Evolutionary conservation across 2,797 vertebrate species (phyloP).

Genomic region (Spinus pinus): DNA sequence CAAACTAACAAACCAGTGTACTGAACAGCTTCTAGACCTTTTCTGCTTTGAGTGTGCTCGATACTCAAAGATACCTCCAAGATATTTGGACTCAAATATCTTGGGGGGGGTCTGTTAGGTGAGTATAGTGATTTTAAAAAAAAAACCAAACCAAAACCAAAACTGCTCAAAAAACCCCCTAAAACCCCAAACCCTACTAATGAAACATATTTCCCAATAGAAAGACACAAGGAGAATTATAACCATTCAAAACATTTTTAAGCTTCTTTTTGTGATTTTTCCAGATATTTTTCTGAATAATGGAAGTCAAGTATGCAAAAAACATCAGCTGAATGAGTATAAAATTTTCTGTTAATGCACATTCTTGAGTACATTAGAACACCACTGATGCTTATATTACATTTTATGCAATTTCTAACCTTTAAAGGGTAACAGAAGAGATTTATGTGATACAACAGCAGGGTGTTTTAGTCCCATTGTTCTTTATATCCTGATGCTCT

Average conservation of each 20-base stretch:
- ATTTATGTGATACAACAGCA: not conserved
- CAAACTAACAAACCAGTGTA: not conserved
- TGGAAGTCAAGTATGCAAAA: not conserved
- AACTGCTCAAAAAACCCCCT: not conserved
- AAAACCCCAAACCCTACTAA: rapidly evolving
- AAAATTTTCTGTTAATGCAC: not conserved
- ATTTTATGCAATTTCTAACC: slow-evolving; percentile 7
- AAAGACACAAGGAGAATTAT: not conserved
- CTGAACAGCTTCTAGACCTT: not conserved
- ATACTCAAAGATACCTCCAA: too few species aligned
- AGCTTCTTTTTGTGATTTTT: not conserved
- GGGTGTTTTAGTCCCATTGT: not conserved
- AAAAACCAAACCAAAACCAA: rapidly evolving
- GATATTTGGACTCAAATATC: not conserved
- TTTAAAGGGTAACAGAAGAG: slow-evolving; percentile 16
- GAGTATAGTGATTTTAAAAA: not conserved
- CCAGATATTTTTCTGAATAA: not conserved
- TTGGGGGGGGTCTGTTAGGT: not conserved
- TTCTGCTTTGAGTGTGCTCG: not conserved
- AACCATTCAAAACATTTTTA: not conserved
- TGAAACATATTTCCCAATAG: not conserved
- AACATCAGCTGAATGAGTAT: not conserved
- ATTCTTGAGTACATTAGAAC: not conserved
- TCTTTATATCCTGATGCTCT: not conserved
- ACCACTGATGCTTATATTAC: not conserved